Conservation (phyloP, 2,113 vertebrate genomes). For the Oreocharis arfaki region DNA sequence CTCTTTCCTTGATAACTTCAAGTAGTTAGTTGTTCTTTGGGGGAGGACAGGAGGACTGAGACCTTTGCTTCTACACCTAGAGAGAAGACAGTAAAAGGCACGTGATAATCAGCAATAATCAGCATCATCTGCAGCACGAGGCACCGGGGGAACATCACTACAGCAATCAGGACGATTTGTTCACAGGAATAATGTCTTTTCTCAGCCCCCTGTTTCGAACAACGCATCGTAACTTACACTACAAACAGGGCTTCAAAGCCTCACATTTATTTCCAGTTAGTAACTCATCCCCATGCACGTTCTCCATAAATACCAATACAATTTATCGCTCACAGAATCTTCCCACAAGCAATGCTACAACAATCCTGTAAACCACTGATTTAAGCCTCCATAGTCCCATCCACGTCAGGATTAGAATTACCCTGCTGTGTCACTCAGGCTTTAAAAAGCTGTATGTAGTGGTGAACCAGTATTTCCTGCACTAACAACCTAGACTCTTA, state of each 20-base stretch:
- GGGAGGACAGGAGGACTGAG: background rate
- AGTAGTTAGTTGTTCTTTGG: background rate
- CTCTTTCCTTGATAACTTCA: background rate
- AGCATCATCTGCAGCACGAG: rapidly evolving
- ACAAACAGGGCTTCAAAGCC: background rate
- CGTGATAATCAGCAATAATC: background rate
- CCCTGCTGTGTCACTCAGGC: background rate
- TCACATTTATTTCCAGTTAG: background rate
- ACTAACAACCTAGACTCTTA: background rate
- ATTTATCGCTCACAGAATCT: background rate
- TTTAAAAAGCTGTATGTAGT: background rate
- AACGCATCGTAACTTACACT: background rate
- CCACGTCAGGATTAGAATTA: background rate
- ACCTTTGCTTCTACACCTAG: background rate
- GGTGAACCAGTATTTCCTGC: background rate
- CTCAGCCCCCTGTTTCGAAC: background rate
- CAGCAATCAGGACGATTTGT: background rate
- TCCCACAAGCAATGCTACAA: background rate
- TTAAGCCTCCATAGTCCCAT: background rate
- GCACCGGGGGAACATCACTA: background rate
- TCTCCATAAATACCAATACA: background rate
- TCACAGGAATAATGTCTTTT: background rate
- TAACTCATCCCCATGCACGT: background rate
- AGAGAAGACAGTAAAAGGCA: background rate
- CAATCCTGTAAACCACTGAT: background rate